Evolutionary conservation across 2,113 vertebrate species (phyloP), one percentile per base, ranked within the genome.

Genomic region (Triplophysa siluroides): DNA sequence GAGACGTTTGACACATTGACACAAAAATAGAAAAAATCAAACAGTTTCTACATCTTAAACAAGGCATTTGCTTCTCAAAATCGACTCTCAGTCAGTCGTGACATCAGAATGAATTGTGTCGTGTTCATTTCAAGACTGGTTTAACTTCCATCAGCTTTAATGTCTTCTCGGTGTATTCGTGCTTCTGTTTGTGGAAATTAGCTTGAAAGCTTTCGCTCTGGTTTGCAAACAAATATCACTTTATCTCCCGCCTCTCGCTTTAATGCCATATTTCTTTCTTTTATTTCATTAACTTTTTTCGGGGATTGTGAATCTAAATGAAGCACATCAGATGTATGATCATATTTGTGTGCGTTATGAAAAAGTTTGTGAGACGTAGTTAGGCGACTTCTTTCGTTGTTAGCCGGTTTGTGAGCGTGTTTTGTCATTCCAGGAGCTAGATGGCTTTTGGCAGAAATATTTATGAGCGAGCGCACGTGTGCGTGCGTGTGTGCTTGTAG

Each of bases 81-180:
- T 26, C 45, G 41, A 76, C 60, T 76, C 45, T 50, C 5, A 50
- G 16, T 43, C 9, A 76, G 41, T n/a, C 16, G 2, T 63, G 29
- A 76, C 45, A 8, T 45, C 38, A 1, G 38, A 74, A 74, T 62
- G 13, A 74, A 74, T 61, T 74, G 72, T 38, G 0, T 19, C 78
- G 47, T 77, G 76, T 67, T 64, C 78, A 78, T 79, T 67, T 47
- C 58, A 63, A 76, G 73, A 76, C 73, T 61, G 73, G 41, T 76
- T 76, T 47, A 45, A 41, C 77, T 81, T 80, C 13, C 10, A 74
- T 69, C 33, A 16, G 29, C 47, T 68, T 41, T 61, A 78, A 67
- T 79, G 54, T 45, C 4, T 23, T 58, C 54, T 54, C n/a, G 16
- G 43, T n/a, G 29, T 18, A 10, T 58, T 2, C 54, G 8, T 58